These are phyloP conservation scores for Gallinago media DNA, from an alignment of 2,113 vertebrate species.

Conservation along the genomic window DNA sequence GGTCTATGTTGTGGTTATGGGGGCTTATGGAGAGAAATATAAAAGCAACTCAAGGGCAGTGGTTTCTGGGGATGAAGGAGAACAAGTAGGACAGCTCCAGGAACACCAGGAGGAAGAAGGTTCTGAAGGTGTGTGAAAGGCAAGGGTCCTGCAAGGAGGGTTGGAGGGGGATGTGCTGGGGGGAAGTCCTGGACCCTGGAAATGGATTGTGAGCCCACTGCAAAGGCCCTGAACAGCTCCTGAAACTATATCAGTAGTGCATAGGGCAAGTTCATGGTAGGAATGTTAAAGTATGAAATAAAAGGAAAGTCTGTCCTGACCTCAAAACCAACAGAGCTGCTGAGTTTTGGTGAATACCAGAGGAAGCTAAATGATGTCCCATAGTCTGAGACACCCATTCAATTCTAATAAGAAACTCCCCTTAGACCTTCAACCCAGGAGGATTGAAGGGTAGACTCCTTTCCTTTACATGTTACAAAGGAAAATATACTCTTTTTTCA, in stretches of 20 bases:
- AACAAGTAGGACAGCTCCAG: not conserved
- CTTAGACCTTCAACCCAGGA: not conserved
- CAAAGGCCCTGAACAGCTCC: not conserved
- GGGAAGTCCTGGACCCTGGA: not conserved
- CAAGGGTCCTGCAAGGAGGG: not conserved
- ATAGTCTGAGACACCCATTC: not conserved
- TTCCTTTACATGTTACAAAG: not conserved
- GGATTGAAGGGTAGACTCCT: rapidly evolving
- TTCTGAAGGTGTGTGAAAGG: not conserved
- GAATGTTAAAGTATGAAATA: not conserved
- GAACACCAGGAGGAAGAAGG: not conserved
- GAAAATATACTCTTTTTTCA: not conserved
- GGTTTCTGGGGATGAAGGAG: not conserved
- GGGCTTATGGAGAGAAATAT: not conserved
- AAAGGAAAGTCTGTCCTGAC: not conserved
- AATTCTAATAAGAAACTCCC: not conserved
- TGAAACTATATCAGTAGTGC: not conserved
- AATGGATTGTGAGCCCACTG: not conserved
- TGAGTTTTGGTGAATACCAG: not conserved
- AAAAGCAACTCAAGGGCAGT: not conserved
- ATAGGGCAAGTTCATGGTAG: not conserved
- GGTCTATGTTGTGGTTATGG: constrained; percentile 4
- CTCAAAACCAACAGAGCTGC: not conserved
- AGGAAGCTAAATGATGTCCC: not conserved
- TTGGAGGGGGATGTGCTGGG: not conserved